These are phyloP conservation scores for Diorhabda sublineata DNA, from an alignment of 1,140 invertebrate species.

Conservation along the genomic window DNA sequence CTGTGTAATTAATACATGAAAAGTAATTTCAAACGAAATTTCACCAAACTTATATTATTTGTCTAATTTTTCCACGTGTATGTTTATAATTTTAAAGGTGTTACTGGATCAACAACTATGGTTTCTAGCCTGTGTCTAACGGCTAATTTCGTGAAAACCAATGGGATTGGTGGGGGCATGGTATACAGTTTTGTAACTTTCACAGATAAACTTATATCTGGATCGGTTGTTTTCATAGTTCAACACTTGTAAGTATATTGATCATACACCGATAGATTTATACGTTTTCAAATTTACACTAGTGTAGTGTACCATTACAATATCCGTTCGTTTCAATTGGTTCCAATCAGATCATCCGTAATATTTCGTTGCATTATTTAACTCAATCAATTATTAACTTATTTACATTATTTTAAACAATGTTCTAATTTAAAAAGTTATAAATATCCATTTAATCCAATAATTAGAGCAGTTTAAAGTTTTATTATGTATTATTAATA, in stretches of 20 bases:
- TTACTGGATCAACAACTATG: slow-evolving; percentile 82
- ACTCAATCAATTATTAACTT: too few species aligned
- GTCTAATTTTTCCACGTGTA: too few species aligned
- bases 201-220: slow-evolving; percentile 88
- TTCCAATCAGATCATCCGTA: background rate
- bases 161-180: slow-evolving; percentile 83
- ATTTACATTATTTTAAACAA: too few species aligned
- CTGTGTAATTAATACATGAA: too few species aligned
- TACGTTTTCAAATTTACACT: background rate
- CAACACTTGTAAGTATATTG: slow-evolving; percentile 64
- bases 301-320: background rate
- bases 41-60: too few species aligned
- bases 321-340: background rate
- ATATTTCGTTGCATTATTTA: background rate
- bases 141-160: slow-evolving; percentile 83
- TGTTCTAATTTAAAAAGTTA: too few species aligned
- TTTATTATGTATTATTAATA: too few species aligned
- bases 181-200: slow-evolving; percentile 94
- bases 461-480: too few species aligned
- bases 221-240: slow-evolving; percentile 80
- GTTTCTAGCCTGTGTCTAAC: slow-evolving; percentile 88
- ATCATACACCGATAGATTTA: background rate
- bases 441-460: too few species aligned
- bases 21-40: too few species aligned
- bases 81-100: slow-evolving; percentile 55